Percentiles rank a stretch among this genome's conserved stretches.
Conservation (phyloP, 2,888 invertebrate species). For the Phyto melanocephala region DNA sequence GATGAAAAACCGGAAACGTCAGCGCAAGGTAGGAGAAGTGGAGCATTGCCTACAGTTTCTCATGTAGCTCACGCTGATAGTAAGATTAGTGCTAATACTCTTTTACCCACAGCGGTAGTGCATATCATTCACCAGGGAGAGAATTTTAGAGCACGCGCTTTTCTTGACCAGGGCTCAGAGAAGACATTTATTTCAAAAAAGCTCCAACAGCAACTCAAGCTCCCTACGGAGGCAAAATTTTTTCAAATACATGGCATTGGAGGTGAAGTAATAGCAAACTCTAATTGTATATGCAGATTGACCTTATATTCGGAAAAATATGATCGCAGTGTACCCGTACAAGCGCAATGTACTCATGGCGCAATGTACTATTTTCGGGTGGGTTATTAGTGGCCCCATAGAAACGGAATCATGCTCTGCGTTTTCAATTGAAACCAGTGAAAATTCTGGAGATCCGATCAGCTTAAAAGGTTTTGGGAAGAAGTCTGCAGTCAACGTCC, state of each 20-base stretch:
- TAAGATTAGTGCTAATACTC: too few species aligned
- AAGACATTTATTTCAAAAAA: too few species aligned
- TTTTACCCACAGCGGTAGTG: too few species aligned
- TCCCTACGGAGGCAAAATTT: too few species aligned
- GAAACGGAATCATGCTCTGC: not conserved
- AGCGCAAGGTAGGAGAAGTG: not conserved
- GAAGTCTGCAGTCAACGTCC: not conserved
- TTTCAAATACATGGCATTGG: not conserved
- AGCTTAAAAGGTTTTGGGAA: constrained; percentile 8
- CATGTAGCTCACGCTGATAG: too few species aligned
- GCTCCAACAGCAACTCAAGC: too few species aligned
- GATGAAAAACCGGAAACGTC: not conserved
- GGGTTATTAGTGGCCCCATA: constrained; percentile 38
- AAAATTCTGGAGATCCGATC: not conserved
- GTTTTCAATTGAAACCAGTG: constrained; percentile 14
- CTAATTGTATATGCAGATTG: not conserved
- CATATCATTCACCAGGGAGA: too few species aligned
- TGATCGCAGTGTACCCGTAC: not conserved
- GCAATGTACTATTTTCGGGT: constrained; percentile 31
- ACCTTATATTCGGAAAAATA: not conserved
- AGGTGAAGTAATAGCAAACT: not conserved
- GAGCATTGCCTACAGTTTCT: too few species aligned
- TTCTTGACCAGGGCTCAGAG: too few species aligned
- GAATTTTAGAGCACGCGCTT: too few species aligned
- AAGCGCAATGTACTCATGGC: constrained; percentile 31